phyloP scores from a whole-genome alignment of 2,113 vertebrate genomes.

The Chloroceryle aenea region DNA sequence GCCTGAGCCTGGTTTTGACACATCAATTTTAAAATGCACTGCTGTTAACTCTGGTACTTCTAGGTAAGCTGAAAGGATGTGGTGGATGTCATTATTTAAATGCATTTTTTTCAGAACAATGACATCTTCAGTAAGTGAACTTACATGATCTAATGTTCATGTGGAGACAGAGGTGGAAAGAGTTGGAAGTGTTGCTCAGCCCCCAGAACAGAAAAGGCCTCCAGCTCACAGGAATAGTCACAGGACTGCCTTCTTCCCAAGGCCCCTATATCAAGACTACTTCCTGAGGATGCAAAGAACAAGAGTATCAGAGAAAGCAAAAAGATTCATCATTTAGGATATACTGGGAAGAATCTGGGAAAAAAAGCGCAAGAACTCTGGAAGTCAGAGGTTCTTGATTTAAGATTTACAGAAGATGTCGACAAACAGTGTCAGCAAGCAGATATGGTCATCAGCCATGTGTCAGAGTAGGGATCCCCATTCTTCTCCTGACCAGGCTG shows the following conservation, averaged over 20 bases:
- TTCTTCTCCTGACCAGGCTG: background rate
- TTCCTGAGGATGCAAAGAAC: rapidly evolving
- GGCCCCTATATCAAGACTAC: background rate
- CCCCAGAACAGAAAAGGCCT: background rate
- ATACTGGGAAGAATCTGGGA: background rate
- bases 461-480: background rate
- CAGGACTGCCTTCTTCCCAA: background rate
- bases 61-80: background rate
- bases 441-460: background rate
- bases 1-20: background rate
- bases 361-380: background rate
- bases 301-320: background rate
- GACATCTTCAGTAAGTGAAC: background rate
- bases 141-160: background rate
- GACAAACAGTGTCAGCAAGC: background rate
- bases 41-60: background rate
- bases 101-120: background rate
- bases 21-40: background rate
- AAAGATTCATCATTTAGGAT: background rate
- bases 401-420: background rate
- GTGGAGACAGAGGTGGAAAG: background rate
- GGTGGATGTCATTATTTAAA: background rate
- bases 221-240: background rate
- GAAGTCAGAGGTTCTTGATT: background rate
- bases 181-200: background rate